phyloP scores from a whole-genome alignment of 2,113 vertebrate species.

The Laticauda laticaudata region DNA sequence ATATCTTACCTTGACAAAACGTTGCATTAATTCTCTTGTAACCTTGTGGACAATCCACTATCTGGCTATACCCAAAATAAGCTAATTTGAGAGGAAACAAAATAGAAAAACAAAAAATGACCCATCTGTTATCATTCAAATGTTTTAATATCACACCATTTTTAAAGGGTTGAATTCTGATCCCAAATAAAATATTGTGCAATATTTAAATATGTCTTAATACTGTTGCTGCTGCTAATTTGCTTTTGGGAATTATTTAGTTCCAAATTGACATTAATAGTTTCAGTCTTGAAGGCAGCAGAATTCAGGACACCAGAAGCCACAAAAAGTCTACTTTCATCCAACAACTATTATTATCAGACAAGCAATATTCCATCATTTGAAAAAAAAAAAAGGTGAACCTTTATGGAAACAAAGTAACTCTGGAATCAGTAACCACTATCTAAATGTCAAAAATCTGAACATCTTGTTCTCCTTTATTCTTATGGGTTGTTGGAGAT shows the following conservation, averaged over 20 bases:
- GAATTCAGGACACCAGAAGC: slow-evolving; percentile 32
- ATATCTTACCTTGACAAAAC: slow-evolving; percentile 87
- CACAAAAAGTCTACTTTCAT: slow-evolving; percentile 49
- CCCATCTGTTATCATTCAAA: neutral
- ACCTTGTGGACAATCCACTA: slow-evolving; percentile 89
- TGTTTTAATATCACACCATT: neutral
- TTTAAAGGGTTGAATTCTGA: neutral
- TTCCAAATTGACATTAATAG: neutral
- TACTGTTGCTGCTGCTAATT: neutral
- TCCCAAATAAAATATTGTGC: rapidly evolving
- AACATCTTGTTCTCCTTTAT: slow-evolving; percentile 40
- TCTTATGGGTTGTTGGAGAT: slow-evolving; percentile 26
- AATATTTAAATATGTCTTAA: neutral
- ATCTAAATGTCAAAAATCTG: slow-evolving; percentile 38
- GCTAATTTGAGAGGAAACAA: slow-evolving; percentile 65
- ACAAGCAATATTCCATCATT: slow-evolving; percentile 11
- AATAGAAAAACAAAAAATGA: neutral
- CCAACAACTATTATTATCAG: slow-evolving; percentile 32
- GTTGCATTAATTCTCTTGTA: slow-evolving; percentile 92
- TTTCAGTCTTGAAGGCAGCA: neutral
- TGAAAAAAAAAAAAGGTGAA: slow-evolving; percentile 54
- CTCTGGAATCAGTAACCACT: slow-evolving; percentile 29
- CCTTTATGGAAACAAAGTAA: slow-evolving; percentile 44
- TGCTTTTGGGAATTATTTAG: neutral
- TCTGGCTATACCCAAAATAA: slow-evolving; percentile 76